phyloP scores from a whole-genome alignment of 2,113 vertebrate genomes.

The Talpa occidentalis region DNA sequence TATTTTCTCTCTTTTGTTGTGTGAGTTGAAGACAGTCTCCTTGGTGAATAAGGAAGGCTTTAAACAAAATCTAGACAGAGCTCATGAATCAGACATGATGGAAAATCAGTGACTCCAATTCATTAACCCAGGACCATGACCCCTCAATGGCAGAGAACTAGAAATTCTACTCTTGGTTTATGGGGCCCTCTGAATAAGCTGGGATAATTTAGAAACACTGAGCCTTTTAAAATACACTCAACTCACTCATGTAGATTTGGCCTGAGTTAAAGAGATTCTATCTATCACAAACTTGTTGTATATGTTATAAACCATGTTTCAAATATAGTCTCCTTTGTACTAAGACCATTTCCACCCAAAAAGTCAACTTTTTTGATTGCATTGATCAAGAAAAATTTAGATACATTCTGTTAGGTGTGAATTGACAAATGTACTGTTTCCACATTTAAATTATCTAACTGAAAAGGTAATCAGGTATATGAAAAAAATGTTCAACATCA shows the following conservation, averaged over 20 bases:
- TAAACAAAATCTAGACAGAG: constrained; percentile 70
- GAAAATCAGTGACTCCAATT: constrained; percentile 71
- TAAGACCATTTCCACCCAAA: constrained; percentile 10
- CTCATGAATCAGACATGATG: constrained; percentile 71
- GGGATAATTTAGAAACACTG: constrained; percentile 47
- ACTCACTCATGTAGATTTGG: constrained; percentile 26
- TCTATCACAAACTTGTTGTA: not conserved
- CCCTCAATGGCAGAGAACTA: constrained; percentile 57
- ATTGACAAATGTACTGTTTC: not conserved
- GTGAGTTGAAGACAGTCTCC: constrained; percentile 71
- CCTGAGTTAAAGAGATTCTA: constrained; percentile 43
- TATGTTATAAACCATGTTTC: constrained; percentile 2
- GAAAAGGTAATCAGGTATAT: not conserved
- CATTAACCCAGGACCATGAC: constrained; percentile 55
- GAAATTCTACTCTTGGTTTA: constrained; percentile 69
- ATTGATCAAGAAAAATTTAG: constrained; percentile 25
- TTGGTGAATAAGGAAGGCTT: constrained; percentile 70
- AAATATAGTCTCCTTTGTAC: not conserved
- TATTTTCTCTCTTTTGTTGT: constrained; percentile 74
- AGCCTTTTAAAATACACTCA: constrained; percentile 48
- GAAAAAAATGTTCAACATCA: no score
- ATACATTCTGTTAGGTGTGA: constrained; percentile 4
- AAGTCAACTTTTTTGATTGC: not conserved
- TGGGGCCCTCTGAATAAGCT: constrained; percentile 50
- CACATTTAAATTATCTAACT: not conserved